Conservation (phyloP, 2,797 vertebrate species). For the Pangasius sanitwongsei region DNA sequence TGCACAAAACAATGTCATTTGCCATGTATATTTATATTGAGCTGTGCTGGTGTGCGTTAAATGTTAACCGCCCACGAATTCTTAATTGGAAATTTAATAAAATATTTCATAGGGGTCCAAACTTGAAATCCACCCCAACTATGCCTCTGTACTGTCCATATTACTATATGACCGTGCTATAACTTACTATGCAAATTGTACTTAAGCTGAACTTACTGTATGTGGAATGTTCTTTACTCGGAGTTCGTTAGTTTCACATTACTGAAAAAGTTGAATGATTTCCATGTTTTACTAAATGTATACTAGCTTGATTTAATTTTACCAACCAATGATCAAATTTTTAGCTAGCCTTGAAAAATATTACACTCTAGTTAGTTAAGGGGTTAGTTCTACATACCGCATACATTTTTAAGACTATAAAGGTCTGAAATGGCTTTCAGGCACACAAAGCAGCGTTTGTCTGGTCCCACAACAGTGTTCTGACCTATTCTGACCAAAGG, state of each 20-base stretch:
- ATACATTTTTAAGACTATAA: neutral
- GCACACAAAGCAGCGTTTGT: neutral
- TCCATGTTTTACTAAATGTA: neutral
- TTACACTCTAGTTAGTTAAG: neutral
- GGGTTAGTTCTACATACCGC: neutral
- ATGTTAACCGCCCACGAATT: too few relatives aligned
- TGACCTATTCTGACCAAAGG: neutral
- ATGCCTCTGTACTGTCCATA: too few relatives aligned
- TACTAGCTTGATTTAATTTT: neutral
- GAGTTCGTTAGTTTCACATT: neutral
- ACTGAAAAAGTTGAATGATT: neutral
- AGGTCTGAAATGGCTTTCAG: neutral
- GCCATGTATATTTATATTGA: too few relatives aligned
- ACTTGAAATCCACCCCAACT: too few relatives aligned
- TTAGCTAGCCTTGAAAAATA: neutral
- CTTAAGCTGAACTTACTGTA: neutral
- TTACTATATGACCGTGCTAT: neutral
- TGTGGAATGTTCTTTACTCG: neutral
- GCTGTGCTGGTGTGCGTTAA: too few relatives aligned
- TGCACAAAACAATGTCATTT: neutral
- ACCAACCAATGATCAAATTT: neutral
- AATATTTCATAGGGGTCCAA: too few relatives aligned
- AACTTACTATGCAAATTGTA: neutral
- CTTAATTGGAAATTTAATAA: too few relatives aligned
- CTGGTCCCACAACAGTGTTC: neutral